Evolutionary conservation across 2,888 invertebrate species (phyloP).

Genomic region (Papilio elwesi): DNA sequence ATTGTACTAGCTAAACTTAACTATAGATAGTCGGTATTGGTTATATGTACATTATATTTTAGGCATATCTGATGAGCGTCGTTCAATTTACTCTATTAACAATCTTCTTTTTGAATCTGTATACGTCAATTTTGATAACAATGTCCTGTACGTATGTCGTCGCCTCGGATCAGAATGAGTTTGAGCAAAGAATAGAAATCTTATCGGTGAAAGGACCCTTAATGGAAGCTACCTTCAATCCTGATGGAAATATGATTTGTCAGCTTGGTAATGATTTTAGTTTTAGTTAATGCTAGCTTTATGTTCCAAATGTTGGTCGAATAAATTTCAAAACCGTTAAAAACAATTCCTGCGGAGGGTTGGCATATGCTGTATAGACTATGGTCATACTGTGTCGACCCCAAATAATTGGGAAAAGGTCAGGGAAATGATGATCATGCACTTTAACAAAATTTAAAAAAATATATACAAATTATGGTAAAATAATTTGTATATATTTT

Average conservation of each 20-base stretch:
- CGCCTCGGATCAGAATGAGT: slow-evolving; percentile 59
- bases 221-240: slow-evolving; percentile 59
- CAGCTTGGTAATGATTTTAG: slow-evolving; percentile 55
- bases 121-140: slow-evolving; percentile 71
- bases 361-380: too few relatives aligned
- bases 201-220: slow-evolving; percentile 56
- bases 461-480: too few relatives aligned
- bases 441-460: too few relatives aligned
- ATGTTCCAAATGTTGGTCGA: not conserved
- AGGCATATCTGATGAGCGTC: slow-evolving; percentile 81
- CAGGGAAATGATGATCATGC: too few relatives aligned
- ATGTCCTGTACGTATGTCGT: slow-evolving; percentile 71
- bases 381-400: too few relatives aligned
- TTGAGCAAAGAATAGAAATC: slow-evolving; percentile 51
- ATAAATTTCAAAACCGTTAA: not conserved
- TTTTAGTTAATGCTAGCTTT: not conserved
- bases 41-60: slow-evolving; percentile 47
- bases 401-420: too few relatives aligned
- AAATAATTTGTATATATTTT: too few relatives aligned
- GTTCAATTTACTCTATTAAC: slow-evolving; percentile 77
- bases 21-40: too few relatives aligned
- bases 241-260: slow-evolving; percentile 73
- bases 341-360: too few relatives aligned
- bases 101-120: slow-evolving; percentile 75
- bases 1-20: too few relatives aligned